Evolutionary conservation across 2,797 vertebrate genomes (phyloP), one percentile per base, ranked within the genome.

Genomic region (Onychomys torridus): DNA sequence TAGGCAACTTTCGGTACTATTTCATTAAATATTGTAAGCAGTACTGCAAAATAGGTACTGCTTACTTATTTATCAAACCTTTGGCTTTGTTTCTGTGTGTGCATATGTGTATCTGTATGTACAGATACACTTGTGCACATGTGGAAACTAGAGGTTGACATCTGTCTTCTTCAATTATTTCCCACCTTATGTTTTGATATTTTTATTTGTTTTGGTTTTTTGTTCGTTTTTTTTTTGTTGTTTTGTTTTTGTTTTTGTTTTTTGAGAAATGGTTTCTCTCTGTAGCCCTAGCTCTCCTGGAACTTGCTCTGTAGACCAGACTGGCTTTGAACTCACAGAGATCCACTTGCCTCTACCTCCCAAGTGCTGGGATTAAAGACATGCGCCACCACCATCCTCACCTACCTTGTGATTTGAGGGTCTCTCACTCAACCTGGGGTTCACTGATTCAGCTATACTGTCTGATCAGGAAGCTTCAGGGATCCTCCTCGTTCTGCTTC

Each of bases 1-100:
- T 23, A 3, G 32, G n/a, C 43, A 23, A 61, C 37, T 76, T n/a
- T 21, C 13, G n/a, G 5, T 16, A 29, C 27, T 55, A 32, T 61
- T 93, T 43, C 17, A 75, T 90, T 83, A 73, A 40, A 25, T 29
- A 34, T 32, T 61, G 63, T 90, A 78, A 90, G 71, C 49, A 67
- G 21, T 21, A 37, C 34, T 63, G 32, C 32, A 4, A 61, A 27
- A 65, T 0, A 46, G 23, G 2, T 55, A 69, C 16, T 67, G 10
- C n/a, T 76, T 63, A 29, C 8, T 85, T 71, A 61, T 57, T 85
- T 71, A 61, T 57, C 13, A 82, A 82, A 43, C 1, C 11, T 34
- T 67, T 52, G 6, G 14, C 32, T 71, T 55, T 71, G 25, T 52
- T 5, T 14, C 11, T 79, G 34, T 77, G n/a, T 82, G 4, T 21